These are phyloP conservation scores for Rhinogobio ventralis DNA, from an alignment of 2,797 vertebrate genomes.

Conservation along the genomic window DNA sequence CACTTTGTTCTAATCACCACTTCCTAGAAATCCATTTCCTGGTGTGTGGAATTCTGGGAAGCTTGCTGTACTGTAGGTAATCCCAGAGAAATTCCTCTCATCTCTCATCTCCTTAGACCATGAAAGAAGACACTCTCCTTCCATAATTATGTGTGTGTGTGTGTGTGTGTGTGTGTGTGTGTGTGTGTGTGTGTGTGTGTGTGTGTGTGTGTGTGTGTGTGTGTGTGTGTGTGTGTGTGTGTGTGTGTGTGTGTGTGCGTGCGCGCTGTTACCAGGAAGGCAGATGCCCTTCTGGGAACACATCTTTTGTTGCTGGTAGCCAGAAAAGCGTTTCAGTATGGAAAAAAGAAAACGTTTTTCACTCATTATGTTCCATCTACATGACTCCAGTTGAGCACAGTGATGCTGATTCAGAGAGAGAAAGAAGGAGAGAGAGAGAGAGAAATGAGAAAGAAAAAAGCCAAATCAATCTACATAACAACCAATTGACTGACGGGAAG, in stretches of 20 bases:
- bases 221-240: constrained; percentile 4
- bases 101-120: constrained; percentile 56
- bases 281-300: constrained; percentile 46
- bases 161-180: constrained; percentile 15
- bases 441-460: neutral
- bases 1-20: constrained; percentile 63
- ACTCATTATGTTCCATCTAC: constrained; percentile 1
- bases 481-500: neutral
- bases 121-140: constrained; percentile 57
- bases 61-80: constrained; percentile 60
- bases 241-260: constrained; percentile 19
- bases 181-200: neutral
- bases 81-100: constrained; percentile 65
- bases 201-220: constrained; percentile 36
- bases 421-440: neutral
- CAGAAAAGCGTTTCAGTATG: constrained; percentile 12
- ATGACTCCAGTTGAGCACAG: constrained; percentile 1
- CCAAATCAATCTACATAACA: neutral
- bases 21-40: constrained; percentile 68
- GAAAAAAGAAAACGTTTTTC: neutral
- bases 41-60: constrained; percentile 65
- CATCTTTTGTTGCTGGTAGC: constrained; percentile 36
- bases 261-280: constrained; percentile 6
- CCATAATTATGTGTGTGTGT: constrained; percentile 27
- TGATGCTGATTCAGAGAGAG: constrained; percentile 14